Conservation (phyloP, 2,888 invertebrate species). For the Cheiracanthium punctorium region DNA sequence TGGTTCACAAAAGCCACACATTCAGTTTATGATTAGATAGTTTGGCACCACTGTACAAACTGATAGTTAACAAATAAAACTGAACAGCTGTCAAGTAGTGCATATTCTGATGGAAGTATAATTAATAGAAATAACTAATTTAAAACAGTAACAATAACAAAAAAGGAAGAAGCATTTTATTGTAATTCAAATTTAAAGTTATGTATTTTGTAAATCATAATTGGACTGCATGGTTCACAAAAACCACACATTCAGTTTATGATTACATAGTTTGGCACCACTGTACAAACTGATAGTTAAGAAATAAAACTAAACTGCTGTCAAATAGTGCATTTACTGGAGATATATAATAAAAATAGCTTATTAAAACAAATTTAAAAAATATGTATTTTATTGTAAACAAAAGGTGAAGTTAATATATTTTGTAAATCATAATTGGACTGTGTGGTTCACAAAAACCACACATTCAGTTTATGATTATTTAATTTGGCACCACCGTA, state of each 20-base stretch:
- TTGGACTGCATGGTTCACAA: neutral
- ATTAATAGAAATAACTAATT: no score
- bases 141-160: no score
- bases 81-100: neutral
- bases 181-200: no score
- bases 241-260: neutral
- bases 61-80: neutral
- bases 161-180: no score
- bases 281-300: neutral
- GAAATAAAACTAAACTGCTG: no score
- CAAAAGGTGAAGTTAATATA: no score
- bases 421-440: neutral
- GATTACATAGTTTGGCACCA: neutral
- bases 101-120: no score
- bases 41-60: neutral
- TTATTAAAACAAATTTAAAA: no score
- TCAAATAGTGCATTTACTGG: no score
- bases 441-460: neutral
- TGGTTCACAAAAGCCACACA: neutral
- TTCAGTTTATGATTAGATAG: neutral
- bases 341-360: no score
- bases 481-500: neutral
- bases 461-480: neutral
- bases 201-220: neutral
- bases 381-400: no score